Base-by-base conservation (phyloP, 53 echinoderm and acorn worm species). In the Crossaster papposus region DNA sequence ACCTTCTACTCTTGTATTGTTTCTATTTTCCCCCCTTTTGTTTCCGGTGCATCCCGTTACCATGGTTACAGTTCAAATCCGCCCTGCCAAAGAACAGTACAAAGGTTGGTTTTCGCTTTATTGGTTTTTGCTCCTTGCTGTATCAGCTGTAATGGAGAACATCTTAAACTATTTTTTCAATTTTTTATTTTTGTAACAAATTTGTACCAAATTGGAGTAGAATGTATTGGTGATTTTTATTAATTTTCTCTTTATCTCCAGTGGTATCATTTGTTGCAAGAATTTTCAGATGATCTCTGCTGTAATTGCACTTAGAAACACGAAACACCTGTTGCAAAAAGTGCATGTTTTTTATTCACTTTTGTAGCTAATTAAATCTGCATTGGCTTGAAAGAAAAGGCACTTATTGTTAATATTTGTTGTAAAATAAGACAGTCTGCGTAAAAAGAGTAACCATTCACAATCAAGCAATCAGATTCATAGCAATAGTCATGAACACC, bases 21-120 rank as follows among this genome's bases (percentile, higher is more conserved):
- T 63, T 78, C 87, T 79, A 38, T 51, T 79, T 65, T 72, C 32
- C 78, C 54, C 36, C 53, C 53, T 51, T 5, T 54, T 44, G n/a
- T n/a, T 53, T 72, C 54, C 44, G 55, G n/a, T 14, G 30, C 22
- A 22, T 33, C 33, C 30, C 55, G 53, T 82, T 85, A 15, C 91
- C 77, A 54, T 77, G 51, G 51, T 89, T 75, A 51, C 95, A 96
- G 96, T 92, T 32, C 92, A 92, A 15, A 89, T 95, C 81, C 92
- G 94, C 86, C 70, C 89, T 65, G 89, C 91, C 71, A 95, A 94
- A 92, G 94, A 96, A 90, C 94, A 95, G 87, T 95, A 93, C 84
- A 96, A 96, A 96, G 96, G 96, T 96, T 96, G 74, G 96, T 96
- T 74, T 15, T 64, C 80, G 75, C 80, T n/a, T 7, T 33, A n/a